A percentile compares a stretch with the other conserved stretches of the same genome.
Evolutionary conservation across 2,797 vertebrate genomes (phyloP).

Genomic region (Platyrinchus mystaceus): DNA sequence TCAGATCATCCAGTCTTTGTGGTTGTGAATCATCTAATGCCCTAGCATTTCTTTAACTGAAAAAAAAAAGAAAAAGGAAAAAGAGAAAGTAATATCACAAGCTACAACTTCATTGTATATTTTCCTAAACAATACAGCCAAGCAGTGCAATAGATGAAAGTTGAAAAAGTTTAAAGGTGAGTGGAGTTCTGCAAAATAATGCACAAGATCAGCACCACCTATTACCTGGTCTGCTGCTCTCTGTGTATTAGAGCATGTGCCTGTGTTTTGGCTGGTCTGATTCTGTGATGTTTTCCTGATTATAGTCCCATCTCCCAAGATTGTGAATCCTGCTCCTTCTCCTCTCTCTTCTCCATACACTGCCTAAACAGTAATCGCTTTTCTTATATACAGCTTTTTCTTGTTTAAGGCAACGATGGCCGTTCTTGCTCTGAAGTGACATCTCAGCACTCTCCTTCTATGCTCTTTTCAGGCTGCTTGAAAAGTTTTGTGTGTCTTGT

Average conservation of each 20-base stretch:
- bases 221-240: neutral
- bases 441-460: neutral
- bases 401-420: neutral
- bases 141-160: neutral
- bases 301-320: neutral
- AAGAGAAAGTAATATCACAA: neutral
- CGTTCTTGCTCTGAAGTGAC: neutral
- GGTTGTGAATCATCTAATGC: neutral
- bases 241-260: neutral
- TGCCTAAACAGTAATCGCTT: neutral
- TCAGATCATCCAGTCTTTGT: neutral
- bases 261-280: neutral
- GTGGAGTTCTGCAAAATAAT: neutral
- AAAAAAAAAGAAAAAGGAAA: too few relatives aligned
- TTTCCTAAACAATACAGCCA: neutral
- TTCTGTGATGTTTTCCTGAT: neutral
- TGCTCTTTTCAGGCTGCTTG: neutral
- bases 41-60: neutral
- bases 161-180: neutral
- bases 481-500: neutral
- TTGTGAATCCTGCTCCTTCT: neutral
- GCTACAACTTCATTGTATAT: neutral
- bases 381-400: neutral
- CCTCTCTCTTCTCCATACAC: neutral
- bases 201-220: neutral